Conservation (phyloP, 64 coral and sea anemone genomes). For the Montipora foliosa region DNA sequence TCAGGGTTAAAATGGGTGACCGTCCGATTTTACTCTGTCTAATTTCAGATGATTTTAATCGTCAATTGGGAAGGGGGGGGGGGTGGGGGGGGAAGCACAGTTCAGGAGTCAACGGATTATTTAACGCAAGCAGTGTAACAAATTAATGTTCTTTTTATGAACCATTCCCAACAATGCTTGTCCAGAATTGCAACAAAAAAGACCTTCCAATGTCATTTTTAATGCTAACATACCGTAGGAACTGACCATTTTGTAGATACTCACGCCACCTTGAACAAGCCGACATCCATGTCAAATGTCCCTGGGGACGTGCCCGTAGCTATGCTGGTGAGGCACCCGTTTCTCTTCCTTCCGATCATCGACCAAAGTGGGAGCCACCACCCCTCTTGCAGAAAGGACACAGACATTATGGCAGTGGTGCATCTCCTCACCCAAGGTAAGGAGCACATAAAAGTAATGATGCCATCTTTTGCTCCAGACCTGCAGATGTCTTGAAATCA, state of each 20-base stretch:
- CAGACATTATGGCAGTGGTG: conserved; percentile 90
- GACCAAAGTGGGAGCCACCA: conserved; percentile 97
- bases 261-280: conserved; percentile 44
- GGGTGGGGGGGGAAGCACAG: no score
- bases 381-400: conserved; percentile 84
- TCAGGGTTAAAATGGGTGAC: no score
- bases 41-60: no score
- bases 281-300: conserved; percentile 69
- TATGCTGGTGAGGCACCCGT: conserved; percentile 92
- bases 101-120: no score
- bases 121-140: no score
- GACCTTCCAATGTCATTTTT: no score
- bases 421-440: conserved; percentile 90
- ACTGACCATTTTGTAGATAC: conserved; percentile 61
- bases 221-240: not conserved
- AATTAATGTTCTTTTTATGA: no score
- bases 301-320: conserved; percentile 96
- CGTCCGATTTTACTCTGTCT: no score
- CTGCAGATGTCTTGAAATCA: not conserved
- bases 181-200: no score
- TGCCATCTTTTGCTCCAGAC: no score
- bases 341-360: conserved; percentile 73
- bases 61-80: no score
- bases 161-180: no score
- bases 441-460: not conserved